Percentiles rank a stretch among this genome's conserved stretches.
Evolutionary conservation across 2,797 vertebrate genomes (phyloP).

Genomic region (Champsocephalus esox): DNA sequence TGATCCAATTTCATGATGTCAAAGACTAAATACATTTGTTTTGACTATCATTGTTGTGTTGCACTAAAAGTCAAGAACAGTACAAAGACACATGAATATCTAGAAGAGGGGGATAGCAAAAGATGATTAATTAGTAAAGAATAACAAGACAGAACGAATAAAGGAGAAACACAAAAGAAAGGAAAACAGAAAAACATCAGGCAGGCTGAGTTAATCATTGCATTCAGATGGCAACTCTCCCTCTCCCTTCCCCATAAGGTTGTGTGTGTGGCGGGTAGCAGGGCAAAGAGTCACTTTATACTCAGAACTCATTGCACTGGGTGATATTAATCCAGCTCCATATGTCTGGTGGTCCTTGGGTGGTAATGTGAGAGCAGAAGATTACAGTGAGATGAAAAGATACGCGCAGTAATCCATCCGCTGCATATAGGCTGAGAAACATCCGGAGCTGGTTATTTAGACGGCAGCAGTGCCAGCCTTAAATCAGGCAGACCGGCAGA

Average conservation of each 20-base stretch:
- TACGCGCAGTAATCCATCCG: conserved; percentile 62
- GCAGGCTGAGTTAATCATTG: conserved; percentile 30
- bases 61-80: not conserved
- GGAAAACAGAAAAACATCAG: not conserved
- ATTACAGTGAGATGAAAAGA: conserved; percentile 74
- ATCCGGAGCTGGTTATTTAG: conserved; percentile 76
- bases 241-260: not conserved
- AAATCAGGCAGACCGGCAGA: conserved; percentile 50
- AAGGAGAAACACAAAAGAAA: conserved; percentile 5
- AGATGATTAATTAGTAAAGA: not conserved
- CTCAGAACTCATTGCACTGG: conserved; percentile 36
- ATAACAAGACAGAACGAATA: not conserved
- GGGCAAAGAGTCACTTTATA: conserved; percentile 44
- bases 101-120: not conserved
- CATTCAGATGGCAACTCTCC: conserved; percentile 25
- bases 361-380: conserved; percentile 70
- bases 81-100: not conserved
- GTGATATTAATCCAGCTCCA: conserved; percentile 63
- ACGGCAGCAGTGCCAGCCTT: conserved; percentile 61
- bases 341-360: conserved; percentile 69
- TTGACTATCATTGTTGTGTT: not conserved
- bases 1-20: not conserved
- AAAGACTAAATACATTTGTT: not conserved
- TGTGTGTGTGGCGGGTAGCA: conserved; percentile 23
- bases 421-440: conserved; percentile 60